phyloP scores from a whole-genome alignment of 2,888 invertebrate genomes.

The Rhopalosiphum nymphaeae region DNA sequence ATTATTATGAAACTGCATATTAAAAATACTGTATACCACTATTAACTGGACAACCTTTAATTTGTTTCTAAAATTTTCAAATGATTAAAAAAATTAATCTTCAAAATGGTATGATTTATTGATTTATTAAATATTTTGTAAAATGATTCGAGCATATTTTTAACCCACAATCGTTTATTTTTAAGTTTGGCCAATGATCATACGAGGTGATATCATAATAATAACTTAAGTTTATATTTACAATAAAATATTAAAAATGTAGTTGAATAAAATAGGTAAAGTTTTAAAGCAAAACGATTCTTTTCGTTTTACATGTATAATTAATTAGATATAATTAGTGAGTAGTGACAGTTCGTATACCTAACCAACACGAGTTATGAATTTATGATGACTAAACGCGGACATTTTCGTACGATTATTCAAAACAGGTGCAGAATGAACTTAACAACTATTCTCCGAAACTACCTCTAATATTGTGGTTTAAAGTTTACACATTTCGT shows the following conservation, averaged over 20 bases:
- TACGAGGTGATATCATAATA: neutral
- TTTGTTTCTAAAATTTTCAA: neutral
- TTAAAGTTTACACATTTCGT: neutral
- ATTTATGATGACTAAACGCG: too few species aligned
- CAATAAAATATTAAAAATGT: neutral
- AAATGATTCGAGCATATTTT: neutral
- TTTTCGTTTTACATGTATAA: neutral
- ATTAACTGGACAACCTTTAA: neutral
- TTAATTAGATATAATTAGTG: neutral
- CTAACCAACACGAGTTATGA: neutral
- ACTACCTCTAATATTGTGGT: neutral
- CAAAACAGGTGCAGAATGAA: neutral
- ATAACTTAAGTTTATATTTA: neutral
- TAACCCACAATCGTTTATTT: neutral
- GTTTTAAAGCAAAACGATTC: neutral
- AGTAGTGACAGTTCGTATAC: neutral
- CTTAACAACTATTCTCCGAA: neutral
- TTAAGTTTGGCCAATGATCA: neutral
- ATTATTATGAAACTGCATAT: neutral
- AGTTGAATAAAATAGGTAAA: neutral
- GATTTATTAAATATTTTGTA: neutral
- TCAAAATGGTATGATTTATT: neutral
- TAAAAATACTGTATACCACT: neutral
- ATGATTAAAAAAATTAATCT: neutral
- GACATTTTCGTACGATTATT: neutral